Base-by-base conservation (phyloP, 2,113 vertebrate genomes). In the Fregata magnificens region DNA sequence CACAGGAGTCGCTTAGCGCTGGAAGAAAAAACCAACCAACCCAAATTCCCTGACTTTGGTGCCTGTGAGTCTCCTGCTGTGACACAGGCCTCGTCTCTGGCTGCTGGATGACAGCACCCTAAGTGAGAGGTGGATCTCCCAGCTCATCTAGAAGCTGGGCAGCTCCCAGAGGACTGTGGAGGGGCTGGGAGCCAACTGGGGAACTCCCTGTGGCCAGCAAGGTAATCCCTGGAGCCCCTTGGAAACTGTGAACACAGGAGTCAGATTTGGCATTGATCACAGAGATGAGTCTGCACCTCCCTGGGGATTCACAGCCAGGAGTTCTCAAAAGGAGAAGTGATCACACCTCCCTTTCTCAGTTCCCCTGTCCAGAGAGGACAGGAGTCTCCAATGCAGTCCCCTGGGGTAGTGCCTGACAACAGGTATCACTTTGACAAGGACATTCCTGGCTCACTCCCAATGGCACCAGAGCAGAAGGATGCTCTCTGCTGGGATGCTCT, bases 41-140 rank as follows among this genome's bases (percentile, higher is more conserved):
- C 17, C 17, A 17, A 72, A 24, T 34, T 4, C 13, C 10, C 7
- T 0, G 2, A 22, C 10, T 78, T 31, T 1, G 3, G 9, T 76
- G 26, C n/a, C 45, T 36, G 7, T 42, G 32, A 58, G 42, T 70
- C 9, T 63, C 42, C 26, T 6, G 5, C 53, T 53, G 58, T 63
- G 19, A 70, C 56, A 50, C 5, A 5, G 19, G 24, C 13, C 56
- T 71, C 24, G 44, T 34, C 16, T 34, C 22, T 70, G 56, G 17
- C 18, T 77, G 11, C 28, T 78, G 58, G 44, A 55, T 29, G 31
- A 42, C 26, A 74, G 28, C 28, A 74, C 36, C 20, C 7, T 13
- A 10, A 5, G 18, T 19, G 20, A 62, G 44, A 52, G 6, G 10
- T 47, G 29, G 49, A 19, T 50, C 20, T 70, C 12, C 25, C 18